These are phyloP conservation scores for Perca schrenkii DNA, from an alignment of 2,113 vertebrate species.

Conservation along the genomic window DNA sequence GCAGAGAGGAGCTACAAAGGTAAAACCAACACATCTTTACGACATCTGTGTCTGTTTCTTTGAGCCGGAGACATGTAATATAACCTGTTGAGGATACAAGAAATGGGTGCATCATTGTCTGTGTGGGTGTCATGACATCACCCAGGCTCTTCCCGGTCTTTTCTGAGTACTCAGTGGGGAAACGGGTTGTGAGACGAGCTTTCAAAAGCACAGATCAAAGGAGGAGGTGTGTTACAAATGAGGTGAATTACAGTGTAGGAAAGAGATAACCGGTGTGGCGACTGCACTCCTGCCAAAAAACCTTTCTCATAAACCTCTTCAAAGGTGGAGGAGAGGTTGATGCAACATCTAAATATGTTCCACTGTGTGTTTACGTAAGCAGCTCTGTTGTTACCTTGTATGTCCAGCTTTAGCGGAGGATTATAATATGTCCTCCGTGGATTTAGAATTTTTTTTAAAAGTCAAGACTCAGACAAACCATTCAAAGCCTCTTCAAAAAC, in stretches of 20 bases:
- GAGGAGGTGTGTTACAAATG: slow-evolving; percentile 52
- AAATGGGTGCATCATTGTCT: slow-evolving; percentile 31
- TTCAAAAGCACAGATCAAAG: slow-evolving; percentile 67
- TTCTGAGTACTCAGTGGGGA: slow-evolving; percentile 30
- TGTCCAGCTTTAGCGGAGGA: slow-evolving; percentile 52
- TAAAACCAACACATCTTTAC: background rate
- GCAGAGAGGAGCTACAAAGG: background rate
- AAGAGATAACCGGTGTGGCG: slow-evolving; percentile 59
- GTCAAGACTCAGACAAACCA: slow-evolving; percentile 32
- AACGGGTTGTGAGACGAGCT: slow-evolving; percentile 56
- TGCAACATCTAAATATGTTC: slow-evolving; percentile 54
- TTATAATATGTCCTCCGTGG: slow-evolving; percentile 45
- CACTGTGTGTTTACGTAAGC: slow-evolving; percentile 44
- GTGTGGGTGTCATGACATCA: slow-evolving; percentile 37
- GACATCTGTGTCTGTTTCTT: background rate
- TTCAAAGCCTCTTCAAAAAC: slow-evolving; percentile 62
- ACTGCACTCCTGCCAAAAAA: slow-evolving; percentile 63
- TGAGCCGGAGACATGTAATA: slow-evolving; percentile 6
- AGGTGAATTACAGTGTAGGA: slow-evolving; percentile 61
- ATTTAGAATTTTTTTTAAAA: slow-evolving; percentile 41
- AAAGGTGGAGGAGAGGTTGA: slow-evolving; percentile 50
- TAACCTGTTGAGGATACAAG: slow-evolving; percentile 25
- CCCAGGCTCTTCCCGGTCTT: background rate
- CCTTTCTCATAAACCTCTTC: slow-evolving; percentile 49
- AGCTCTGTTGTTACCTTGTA: slow-evolving; percentile 30